phyloP scores from a whole-genome alignment of 92 coral and sea anemone genomes.

The Paramuricea clavata region DNA sequence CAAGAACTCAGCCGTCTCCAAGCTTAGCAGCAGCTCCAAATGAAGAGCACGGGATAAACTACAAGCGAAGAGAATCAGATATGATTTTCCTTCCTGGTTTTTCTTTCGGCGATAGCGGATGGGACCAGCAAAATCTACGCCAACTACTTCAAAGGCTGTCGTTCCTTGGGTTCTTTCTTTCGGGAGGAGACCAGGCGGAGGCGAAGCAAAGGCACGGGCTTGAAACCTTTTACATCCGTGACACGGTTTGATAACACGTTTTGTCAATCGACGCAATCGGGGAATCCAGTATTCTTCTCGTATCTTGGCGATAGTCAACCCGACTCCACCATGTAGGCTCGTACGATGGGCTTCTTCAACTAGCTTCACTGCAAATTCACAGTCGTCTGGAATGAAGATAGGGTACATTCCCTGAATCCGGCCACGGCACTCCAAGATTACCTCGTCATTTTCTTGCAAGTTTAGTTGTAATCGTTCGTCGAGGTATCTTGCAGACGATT shows the following conservation, averaged over 20 bases:
- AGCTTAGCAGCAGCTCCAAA: too few relatives aligned
- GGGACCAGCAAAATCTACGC: too few relatives aligned
- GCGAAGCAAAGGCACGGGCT: too few relatives aligned
- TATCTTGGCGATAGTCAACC: slow-evolving; percentile 23
- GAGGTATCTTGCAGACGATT: too few relatives aligned
- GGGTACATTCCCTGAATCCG: slow-evolving; percentile 33
- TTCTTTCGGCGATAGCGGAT: too few relatives aligned
- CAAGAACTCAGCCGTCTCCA: not conserved
- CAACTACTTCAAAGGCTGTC: too few relatives aligned
- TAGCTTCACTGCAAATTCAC: slow-evolving; percentile 4
- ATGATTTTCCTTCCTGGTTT: too few relatives aligned
- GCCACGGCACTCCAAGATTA: slow-evolving; percentile 30
- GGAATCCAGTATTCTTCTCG: slow-evolving; percentile 35
- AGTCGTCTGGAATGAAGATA: slow-evolving; percentile 14
- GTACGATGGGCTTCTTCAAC: slow-evolving; percentile 32
- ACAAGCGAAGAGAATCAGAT: too few relatives aligned
- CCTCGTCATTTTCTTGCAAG: not conserved
- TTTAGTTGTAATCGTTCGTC: too few relatives aligned
- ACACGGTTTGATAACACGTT: slow-evolving; percentile 6
- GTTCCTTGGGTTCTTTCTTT: too few relatives aligned
- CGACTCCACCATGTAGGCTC: slow-evolving; percentile 46
- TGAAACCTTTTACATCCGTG: slow-evolving; percentile 34
- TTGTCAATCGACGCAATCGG: slow-evolving; percentile 17
- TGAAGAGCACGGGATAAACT: too few relatives aligned
- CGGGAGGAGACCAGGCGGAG: too few relatives aligned